Percentiles rank a stretch among this genome's conserved stretches.
Conservation (phyloP, 2,113 vertebrate genomes). For the Nycticorax nycticorax region DNA sequence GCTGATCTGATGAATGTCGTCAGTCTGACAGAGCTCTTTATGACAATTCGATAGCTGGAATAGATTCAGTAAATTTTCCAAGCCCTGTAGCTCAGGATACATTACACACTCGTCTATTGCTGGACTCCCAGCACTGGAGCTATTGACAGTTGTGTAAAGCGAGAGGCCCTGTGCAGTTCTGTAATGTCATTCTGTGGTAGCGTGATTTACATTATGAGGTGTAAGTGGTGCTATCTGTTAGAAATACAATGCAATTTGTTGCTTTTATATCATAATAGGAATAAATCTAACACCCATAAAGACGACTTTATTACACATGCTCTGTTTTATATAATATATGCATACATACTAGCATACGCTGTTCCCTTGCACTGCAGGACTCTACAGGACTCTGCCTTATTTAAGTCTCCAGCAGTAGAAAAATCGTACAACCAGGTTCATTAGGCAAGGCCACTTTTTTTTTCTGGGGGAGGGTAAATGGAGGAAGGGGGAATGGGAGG, state of each 20-base stretch:
- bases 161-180: background rate
- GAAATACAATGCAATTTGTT: slow-evolving; percentile 10
- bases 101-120: background rate
- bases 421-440: background rate
- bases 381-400: slow-evolving; percentile 11
- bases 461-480: background rate
- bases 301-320: background rate
- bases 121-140: background rate
- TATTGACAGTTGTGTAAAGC: background rate
- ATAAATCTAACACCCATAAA: slow-evolving; percentile 44
- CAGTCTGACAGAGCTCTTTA: slow-evolving; percentile 43
- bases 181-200: background rate
- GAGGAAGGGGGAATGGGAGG: background rate
- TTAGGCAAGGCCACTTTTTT: background rate
- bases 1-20: slow-evolving; percentile 13
- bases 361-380: background rate
- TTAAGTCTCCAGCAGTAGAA: slow-evolving; percentile 10
- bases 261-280: slow-evolving; percentile 28
- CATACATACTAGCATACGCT: background rate
- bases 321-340: background rate
- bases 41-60: slow-evolving; percentile 27
- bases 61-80: slow-evolving; percentile 7
- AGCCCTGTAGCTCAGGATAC: background rate
- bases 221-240: slow-evolving; percentile 47
- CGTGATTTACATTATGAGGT: slow-evolving; percentile 43